Conservation (phyloP, 2,797 vertebrate genomes). For the Lycodopsis pacificus region DNA sequence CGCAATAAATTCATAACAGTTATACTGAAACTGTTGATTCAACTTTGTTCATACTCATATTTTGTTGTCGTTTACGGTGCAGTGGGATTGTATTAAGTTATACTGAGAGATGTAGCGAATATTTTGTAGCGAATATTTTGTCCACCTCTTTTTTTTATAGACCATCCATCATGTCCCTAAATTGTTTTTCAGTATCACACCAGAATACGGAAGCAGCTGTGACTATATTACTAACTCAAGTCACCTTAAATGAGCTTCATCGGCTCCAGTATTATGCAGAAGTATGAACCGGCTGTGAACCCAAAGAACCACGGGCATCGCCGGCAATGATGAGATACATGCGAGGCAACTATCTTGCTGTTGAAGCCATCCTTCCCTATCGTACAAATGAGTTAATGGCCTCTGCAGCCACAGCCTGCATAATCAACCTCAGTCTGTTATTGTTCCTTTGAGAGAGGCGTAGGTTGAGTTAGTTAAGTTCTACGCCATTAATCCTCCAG, state of each 20-base stretch:
- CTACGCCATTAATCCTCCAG: neutral
- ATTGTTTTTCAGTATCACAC: neutral
- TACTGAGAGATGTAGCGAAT: neutral
- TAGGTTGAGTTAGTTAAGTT: neutral
- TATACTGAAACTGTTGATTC: neutral
- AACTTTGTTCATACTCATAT: neutral
- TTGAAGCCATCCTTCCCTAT: neutral
- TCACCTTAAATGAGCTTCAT: constrained; percentile 19
- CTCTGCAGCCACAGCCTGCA: neutral
- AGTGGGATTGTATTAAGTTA: neutral
- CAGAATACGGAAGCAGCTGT: constrained; percentile 2
- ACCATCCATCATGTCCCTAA: fast-evolving
- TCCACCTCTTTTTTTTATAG: neutral
- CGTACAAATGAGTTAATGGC: neutral
- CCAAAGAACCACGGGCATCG: neutral
- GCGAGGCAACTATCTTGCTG: neutral
- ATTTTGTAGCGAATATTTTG: too few relatives aligned
- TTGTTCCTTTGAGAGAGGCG: neutral
- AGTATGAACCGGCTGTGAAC: neutral
- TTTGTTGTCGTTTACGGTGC: neutral
- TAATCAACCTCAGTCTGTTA: neutral
- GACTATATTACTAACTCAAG: constrained; percentile 18
- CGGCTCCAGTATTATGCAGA: neutral
- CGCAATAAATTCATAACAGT: neutral
- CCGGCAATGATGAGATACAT: constrained; percentile 1